A percentile compares a stretch with the other conserved stretches of the same genome.
Evolutionary conservation across 2,113 vertebrate species (phyloP).

Genomic region (Paramormyrops kingsleyae): DNA sequence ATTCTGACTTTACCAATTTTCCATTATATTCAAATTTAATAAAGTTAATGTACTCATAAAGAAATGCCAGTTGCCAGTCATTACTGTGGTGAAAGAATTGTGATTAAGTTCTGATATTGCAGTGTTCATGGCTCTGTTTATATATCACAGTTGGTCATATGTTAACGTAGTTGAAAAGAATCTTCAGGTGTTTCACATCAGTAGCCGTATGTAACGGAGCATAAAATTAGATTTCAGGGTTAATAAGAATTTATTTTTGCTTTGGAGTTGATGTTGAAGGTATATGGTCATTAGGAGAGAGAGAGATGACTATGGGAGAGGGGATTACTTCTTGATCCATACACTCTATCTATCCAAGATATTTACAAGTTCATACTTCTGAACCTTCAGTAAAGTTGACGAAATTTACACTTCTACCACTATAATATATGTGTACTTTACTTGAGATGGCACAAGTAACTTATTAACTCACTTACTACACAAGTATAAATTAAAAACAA

Average conservation of each 20-base stretch:
- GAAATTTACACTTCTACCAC: constrained; percentile 19
- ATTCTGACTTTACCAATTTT: neutral
- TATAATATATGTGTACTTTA: neutral
- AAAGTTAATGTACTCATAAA: neutral
- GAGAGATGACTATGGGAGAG: neutral
- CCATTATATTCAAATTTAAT: neutral
- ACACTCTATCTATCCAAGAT: constrained; percentile 27
- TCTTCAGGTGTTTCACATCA: constrained; percentile 52
- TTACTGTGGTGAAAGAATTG: neutral
- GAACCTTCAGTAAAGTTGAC: constrained; percentile 45
- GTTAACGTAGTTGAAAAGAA: constrained; percentile 57
- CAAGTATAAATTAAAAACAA: neutral
- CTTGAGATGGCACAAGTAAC: neutral
- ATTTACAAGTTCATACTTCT: constrained; percentile 32
- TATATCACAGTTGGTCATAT: constrained; percentile 40
- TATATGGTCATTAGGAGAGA: constrained; percentile 7
- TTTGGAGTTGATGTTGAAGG: constrained; percentile 7
- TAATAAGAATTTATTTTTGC: constrained; percentile 41
- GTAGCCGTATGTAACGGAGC: constrained; percentile 58
- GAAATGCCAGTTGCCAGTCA: neutral
- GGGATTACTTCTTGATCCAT: constrained; percentile 47
- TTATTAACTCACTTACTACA: neutral
- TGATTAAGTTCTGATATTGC: neutral
- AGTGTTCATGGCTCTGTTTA: constrained; percentile 26
- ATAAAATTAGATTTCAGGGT: constrained; percentile 57